These are phyloP conservation scores for Poeciliopsis presidionis DNA, from an alignment of 2,797 vertebrate species.

Conservation along the genomic window DNA sequence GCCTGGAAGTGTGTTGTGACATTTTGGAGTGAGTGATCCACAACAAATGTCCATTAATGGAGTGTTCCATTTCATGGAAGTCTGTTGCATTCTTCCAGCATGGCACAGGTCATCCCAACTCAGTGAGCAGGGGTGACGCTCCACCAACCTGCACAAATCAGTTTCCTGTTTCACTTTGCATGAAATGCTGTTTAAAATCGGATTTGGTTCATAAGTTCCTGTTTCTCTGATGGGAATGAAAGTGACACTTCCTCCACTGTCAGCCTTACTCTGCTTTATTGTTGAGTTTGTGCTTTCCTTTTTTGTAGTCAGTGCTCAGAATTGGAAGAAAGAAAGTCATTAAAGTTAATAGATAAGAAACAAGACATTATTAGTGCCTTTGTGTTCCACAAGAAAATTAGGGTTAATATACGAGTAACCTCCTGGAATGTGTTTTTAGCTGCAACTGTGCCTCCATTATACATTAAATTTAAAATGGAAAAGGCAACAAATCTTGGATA, in stretches of 20 bases:
- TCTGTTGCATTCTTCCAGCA: constrained; percentile 51
- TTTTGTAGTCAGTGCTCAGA: constrained; percentile 72
- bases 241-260: constrained; percentile 28
- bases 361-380: constrained; percentile 52
- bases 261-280: constrained; percentile 24
- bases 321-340: constrained; percentile 59
- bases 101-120: constrained; percentile 49
- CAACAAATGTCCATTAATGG: constrained; percentile 70
- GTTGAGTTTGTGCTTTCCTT: constrained; percentile 41
- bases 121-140: constrained; percentile 48
- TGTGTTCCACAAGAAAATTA: constrained; percentile 37
- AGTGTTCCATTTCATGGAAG: constrained; percentile 56
- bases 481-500: neutral
- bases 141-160: constrained; percentile 60
- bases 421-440: constrained; percentile 6
- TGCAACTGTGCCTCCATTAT: neutral
- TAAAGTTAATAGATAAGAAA: constrained; percentile 70
- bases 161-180: constrained; percentile 54
- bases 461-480: constrained; percentile 1
- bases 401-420: constrained; percentile 16
- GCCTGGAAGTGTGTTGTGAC: constrained; percentile 63
- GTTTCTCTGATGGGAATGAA: constrained; percentile 34
- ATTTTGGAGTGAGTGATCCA: constrained; percentile 77
- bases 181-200: constrained; percentile 32
- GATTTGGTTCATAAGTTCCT: constrained; percentile 39